These are phyloP conservation scores for Tetragnatha montana DNA, from an alignment of 2,888 invertebrate species.

Conservation along the genomic window DNA sequence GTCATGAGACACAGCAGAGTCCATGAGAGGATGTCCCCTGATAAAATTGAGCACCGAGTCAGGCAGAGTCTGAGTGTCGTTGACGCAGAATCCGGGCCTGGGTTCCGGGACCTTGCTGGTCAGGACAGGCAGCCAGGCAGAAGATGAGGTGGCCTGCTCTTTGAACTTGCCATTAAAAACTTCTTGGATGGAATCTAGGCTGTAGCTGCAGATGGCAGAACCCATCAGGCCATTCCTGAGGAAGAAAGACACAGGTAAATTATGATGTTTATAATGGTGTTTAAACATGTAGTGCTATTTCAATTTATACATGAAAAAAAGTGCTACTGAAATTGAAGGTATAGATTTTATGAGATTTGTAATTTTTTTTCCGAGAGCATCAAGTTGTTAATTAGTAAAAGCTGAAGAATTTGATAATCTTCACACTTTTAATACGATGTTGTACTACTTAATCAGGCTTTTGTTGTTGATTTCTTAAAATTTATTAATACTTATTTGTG, in stretches of 20 bases:
- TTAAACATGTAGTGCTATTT: neutral
- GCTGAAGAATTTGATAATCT: no score
- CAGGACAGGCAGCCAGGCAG: slow-evolving; percentile 92
- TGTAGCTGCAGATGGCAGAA: slow-evolving; percentile 98
- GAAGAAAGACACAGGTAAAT: neutral
- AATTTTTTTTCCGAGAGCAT: no score
- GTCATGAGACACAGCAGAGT: slow-evolving; percentile 94
- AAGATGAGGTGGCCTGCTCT: slow-evolving; percentile 93
- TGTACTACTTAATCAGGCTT: no score
- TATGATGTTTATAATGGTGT: neutral
- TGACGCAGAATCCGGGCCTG: slow-evolving; percentile 94
- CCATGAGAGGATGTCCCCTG: slow-evolving; percentile 97
- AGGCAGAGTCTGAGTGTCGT: slow-evolving; percentile 92
- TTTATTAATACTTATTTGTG: no score
- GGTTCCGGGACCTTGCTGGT: slow-evolving; percentile 93
- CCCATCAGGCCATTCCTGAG: slow-evolving; percentile 90
- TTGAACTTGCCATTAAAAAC: slow-evolving; percentile 95
- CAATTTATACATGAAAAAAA: neutral
- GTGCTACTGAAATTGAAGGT: no score
- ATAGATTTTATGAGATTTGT: no score
- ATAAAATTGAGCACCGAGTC: slow-evolving; percentile 93
- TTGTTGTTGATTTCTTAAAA: no score
- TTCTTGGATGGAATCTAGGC: slow-evolving; percentile 89
- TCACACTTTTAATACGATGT: no score
- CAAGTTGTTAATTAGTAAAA: no score